Evolutionary conservation across 2,797 vertebrate genomes (phyloP).

Genomic region (Tauraco hartlaubi): DNA sequence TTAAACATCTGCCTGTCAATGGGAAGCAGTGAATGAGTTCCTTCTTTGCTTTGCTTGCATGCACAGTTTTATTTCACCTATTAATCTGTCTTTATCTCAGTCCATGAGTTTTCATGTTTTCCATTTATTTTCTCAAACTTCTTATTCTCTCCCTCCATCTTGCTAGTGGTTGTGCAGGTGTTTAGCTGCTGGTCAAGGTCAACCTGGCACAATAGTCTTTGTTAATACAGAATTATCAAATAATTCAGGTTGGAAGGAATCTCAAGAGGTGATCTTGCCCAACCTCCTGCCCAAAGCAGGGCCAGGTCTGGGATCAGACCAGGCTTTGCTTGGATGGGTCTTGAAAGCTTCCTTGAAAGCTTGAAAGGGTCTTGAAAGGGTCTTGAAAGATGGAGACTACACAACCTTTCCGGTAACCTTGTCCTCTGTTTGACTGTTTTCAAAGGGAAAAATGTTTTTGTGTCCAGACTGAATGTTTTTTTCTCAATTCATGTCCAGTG

Average conservation of each 20-base stretch:
- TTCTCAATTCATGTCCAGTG: background rate
- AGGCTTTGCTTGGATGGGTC: background rate
- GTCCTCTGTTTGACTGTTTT: background rate
- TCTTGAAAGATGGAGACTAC: background rate
- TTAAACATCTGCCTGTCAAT: no score
- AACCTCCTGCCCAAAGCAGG: background rate
- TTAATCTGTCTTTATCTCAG: background rate
- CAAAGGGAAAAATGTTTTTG: background rate
- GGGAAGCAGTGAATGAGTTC: no score
- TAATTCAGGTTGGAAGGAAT: background rate
- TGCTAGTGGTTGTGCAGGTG: background rate
- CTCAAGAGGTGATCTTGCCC: background rate
- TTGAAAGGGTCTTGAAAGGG: background rate
- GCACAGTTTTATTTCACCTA: background rate
- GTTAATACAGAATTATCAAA: background rate
- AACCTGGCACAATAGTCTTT: background rate
- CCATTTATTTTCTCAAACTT: background rate
- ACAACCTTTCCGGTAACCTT: background rate
- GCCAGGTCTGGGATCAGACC: background rate
- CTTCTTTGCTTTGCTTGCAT: background rate
- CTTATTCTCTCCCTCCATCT: background rate
- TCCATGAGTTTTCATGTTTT: background rate
- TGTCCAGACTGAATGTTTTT: background rate
- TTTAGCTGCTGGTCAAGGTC: background rate
- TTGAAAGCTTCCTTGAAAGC: background rate